phyloP scores from a whole-genome alignment of 1,140 invertebrate genomes.

The Goniozus legneri region DNA sequence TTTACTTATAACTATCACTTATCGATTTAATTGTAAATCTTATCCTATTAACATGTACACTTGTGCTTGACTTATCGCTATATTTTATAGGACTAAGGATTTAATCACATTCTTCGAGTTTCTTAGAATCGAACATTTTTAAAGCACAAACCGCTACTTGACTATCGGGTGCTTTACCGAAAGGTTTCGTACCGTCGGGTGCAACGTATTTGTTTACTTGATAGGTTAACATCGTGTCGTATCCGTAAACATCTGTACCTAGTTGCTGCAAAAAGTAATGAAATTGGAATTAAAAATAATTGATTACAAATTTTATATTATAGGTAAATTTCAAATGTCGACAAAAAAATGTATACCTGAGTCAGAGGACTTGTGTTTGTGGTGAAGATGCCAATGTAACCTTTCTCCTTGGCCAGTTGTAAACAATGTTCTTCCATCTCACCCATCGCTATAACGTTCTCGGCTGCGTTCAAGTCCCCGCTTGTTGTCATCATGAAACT shows the following conservation, averaged over 20 bases:
- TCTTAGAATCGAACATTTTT: conserved; percentile 58
- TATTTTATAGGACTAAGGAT: no score
- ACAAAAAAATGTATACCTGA: conserved; percentile 55
- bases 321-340: conserved; percentile 5
- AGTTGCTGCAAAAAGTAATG: conserved; percentile 66
- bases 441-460: conserved; percentile 74
- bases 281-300: conserved; percentile 1
- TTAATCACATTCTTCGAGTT: no score
- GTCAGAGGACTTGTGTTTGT: conserved; percentile 84
- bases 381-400: conserved; percentile 74
- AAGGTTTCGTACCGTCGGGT: conserved; percentile 67
- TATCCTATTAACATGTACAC: no score
- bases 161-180: conserved; percentile 68
- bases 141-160: conserved; percentile 73
- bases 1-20: no score
- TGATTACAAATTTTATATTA: conserved; percentile 1
- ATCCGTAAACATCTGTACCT: conserved; percentile 73
- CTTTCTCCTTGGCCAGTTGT: conserved; percentile 60
- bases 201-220: conserved; percentile 77
- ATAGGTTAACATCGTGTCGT: conserved; percentile 71
- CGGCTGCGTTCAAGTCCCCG: conserved; percentile 59
- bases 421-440: conserved; percentile 74
- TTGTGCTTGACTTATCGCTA: no score
- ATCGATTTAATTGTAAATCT: no score
- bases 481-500: conserved; percentile 84